Conservation (phyloP, 2,797 vertebrate genomes). For the Parauchenoglanis punctatus region DNA sequence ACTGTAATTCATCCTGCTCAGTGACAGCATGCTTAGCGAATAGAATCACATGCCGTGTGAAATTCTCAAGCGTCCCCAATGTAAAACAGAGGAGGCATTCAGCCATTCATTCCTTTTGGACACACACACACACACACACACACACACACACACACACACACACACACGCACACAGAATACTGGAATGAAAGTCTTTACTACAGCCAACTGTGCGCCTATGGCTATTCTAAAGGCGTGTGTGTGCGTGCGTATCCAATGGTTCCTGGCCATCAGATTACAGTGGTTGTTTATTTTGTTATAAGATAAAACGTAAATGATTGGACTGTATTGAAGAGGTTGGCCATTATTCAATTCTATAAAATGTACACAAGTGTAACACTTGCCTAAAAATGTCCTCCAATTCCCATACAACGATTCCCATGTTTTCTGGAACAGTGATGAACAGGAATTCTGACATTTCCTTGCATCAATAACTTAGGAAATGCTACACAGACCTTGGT, state of each 20-base stretch:
- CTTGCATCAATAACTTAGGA: neutral
- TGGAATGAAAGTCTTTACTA: neutral
- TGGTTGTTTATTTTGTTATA: neutral
- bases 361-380: neutral
- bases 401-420: neutral
- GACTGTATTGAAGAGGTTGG: neutral
- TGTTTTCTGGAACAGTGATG: neutral
- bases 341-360: neutral
- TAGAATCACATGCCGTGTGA: constrained; percentile 31
- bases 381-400: neutral
- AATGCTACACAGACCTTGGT: neutral
- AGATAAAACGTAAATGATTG: neutral
- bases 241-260: neutral
- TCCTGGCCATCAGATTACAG: neutral
- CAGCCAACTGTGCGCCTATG: neutral
- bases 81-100: constrained; percentile 34
- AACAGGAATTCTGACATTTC: neutral
- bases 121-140: constrained; percentile 20
- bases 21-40: constrained; percentile 33
- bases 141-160: constrained; percentile 17
- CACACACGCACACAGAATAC: neutral
- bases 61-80: constrained; percentile 32
- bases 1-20: constrained; percentile 14
- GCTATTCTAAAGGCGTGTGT: neutral
- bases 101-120: constrained; percentile 12